Evolutionary conservation across 2,797 vertebrate species (phyloP), one percentile per base, ranked within the genome.

Genomic region (Rallus crepitans): DNA sequence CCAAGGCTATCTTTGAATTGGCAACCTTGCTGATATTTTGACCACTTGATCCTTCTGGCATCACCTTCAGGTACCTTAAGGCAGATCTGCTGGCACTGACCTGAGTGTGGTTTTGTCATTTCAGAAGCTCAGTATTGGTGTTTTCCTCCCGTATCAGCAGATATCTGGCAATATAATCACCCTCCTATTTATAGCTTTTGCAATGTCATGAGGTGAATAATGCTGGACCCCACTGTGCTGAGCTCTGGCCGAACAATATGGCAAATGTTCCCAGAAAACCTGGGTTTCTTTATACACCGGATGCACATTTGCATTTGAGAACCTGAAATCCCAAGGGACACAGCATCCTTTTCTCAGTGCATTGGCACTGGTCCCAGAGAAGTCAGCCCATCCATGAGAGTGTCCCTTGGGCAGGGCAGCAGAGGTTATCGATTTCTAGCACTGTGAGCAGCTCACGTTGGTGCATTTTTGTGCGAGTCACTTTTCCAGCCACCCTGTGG

Each of bases 91-190:
- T 66, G 85, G 82, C 73, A 90, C 45, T 17, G 33, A 73, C 48
- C 30, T 48, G 66, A 70, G 42, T 11, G 33, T n/a, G 45, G 28
- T 52, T 88, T 84, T 92, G 50, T 78, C 72, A 78, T 87, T 90
- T 70, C 66, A 82, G 81, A 82, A 78, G 21, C 48, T 88, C 61
- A 75, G 2, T 90, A 86, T 11, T 72, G 61, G 89, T 81, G 52
- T 76, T 89, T 88, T 91, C 73, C 70, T 93, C 63, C 72, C 64
- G 17, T 57, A 90, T 73, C 82, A 91, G 95, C 82, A 91, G 70
- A 59, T 89, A 66, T 42, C 82, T 94, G 80, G 85, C 82, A 93
- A 60, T 16, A 64, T n/a, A 66, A 87, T 86, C 37, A 37, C 72
- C 56, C n/a, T 35, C 20, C 31, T 82, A 63, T 83, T 93, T 94